phyloP scores from a whole-genome alignment of 2,797 vertebrate species.

The Lycodopsis pacificus region DNA sequence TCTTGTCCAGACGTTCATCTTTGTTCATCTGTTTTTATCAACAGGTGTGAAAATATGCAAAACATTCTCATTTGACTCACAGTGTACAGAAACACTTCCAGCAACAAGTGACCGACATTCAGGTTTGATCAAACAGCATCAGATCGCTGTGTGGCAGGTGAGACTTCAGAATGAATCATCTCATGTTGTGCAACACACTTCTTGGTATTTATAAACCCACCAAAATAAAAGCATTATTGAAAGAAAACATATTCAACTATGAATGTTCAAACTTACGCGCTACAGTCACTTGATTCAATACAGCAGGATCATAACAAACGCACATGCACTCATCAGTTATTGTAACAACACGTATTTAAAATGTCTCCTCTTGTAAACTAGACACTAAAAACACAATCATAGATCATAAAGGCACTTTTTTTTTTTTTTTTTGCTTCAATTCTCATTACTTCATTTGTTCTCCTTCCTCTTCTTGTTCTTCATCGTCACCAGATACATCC shows the following conservation, averaged over 20 bases:
- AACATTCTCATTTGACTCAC: background rate
- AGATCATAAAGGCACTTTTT: constrained; percentile 22
- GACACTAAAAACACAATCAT: constrained; percentile 2
- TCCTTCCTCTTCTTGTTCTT: background rate
- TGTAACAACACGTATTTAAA: constrained; percentile 2
- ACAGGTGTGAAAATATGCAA: background rate
- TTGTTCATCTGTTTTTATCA: constrained; percentile 1
- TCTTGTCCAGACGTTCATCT: background rate
- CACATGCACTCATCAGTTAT: constrained; percentile 1
- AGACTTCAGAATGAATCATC: background rate
- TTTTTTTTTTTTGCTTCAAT: background rate
- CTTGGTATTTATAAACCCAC: constrained; percentile 12
- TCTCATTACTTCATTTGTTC: constrained; percentile 11
- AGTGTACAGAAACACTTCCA: background rate
- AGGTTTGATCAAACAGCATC: constrained; percentile 13
- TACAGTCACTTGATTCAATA: constrained; percentile 27
- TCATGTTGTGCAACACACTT: constrained; percentile 35
- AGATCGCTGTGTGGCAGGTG: background rate
- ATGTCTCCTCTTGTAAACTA: constrained; percentile 35
- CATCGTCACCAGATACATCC: background rate
- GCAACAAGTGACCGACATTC: constrained; percentile 40
- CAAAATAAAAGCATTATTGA: constrained; percentile 6
- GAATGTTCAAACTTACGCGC: constrained; percentile 5
- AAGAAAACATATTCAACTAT: background rate
- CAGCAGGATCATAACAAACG: constrained; percentile 17